Base-by-base conservation (phyloP, 2,888 invertebrate species). In the Pterostichus niger region DNA sequence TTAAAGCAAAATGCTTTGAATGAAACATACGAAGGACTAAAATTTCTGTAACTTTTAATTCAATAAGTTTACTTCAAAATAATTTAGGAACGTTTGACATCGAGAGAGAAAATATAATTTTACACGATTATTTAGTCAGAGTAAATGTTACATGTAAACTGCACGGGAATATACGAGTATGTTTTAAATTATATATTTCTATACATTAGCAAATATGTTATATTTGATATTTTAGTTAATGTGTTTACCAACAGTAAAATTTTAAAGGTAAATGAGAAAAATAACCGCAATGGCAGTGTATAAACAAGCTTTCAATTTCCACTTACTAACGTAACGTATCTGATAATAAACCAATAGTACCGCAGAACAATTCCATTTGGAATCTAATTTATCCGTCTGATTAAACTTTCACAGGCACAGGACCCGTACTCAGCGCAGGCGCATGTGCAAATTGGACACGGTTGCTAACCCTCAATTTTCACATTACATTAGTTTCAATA, bases 301-400 rank as follows among this genome's bases (percentile, higher is more conserved):
- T 9, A 64, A 64, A 64, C 64, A 33, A 61, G 64, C 64, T 64
- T 64, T 64, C 64, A 64, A 10, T 64, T 61, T 59, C 59, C 59
- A 59, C 31, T 59, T 24, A 59, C 64, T 64, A 33, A 13, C 6
- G 7, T 64, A 33, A 13, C 6, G 7, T 64, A 64, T n/a, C 64
- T n/a, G 64, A 64, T 33, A 64, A 64, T 64, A 35, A 35, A 64
- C 64, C 64, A 64, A 64, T 40, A 64, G 17, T 11, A 64, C 33
- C 64, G 10, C 56, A 56, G 56, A 64, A 64, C 35, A 64, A 64
- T 64, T 64, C 40, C 33, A 40, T 40, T 40, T 64, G 40, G 35
- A 64, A 64, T 64, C 64, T 64, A 64, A 64, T 64, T 33, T 64
- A 64, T 64, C 64, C 35, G 10, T 64, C 40, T 64, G 64, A 64